These are phyloP conservation scores for Drosophila incognita DNA, from an alignment of 2,888 invertebrate species.

Conservation along the genomic window DNA sequence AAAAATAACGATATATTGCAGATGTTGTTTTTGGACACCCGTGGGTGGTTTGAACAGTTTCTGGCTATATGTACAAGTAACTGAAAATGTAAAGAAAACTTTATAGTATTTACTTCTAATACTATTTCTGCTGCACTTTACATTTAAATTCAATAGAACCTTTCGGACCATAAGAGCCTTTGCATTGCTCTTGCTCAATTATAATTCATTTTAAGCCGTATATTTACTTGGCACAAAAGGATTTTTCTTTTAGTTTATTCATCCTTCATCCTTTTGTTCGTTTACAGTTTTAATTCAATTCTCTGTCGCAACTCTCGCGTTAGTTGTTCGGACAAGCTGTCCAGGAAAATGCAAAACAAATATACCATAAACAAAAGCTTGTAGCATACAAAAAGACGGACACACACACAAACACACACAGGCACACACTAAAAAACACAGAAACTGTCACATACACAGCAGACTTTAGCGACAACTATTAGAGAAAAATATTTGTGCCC, in stretches of 20 bases:
- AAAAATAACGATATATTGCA: conserved; percentile 54
- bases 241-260: conserved; percentile 37
- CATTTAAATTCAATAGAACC: background rate
- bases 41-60: conserved; percentile 44
- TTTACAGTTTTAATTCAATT: conserved; percentile 42
- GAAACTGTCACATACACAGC: conserved; percentile 9
- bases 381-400: conserved; percentile 32
- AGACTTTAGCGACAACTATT: conserved; percentile 80
- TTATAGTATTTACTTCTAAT: background rate
- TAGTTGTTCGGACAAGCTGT: conserved; percentile 63
- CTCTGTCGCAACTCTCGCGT: conserved; percentile 61
- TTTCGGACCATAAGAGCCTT: background rate
- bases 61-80: background rate
- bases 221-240: conserved; percentile 11
- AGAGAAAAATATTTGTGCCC: conserved; percentile 75
- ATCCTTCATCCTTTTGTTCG: conserved; percentile 34
- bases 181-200: conserved; percentile 3
- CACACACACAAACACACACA: conserved; percentile 18
- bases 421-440: conserved; percentile 17
- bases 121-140: conserved; percentile 4
- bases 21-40: conserved; percentile 38
- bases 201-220: conserved; percentile 13
- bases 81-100: background rate
- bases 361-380: conserved; percentile 62
- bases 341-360: conserved; percentile 72